Evolutionary conservation across 53 echinoderm and acorn worm species (phyloP), one percentile per base, ranked within the genome.

Genomic region (Pentamera pediparva): DNA sequence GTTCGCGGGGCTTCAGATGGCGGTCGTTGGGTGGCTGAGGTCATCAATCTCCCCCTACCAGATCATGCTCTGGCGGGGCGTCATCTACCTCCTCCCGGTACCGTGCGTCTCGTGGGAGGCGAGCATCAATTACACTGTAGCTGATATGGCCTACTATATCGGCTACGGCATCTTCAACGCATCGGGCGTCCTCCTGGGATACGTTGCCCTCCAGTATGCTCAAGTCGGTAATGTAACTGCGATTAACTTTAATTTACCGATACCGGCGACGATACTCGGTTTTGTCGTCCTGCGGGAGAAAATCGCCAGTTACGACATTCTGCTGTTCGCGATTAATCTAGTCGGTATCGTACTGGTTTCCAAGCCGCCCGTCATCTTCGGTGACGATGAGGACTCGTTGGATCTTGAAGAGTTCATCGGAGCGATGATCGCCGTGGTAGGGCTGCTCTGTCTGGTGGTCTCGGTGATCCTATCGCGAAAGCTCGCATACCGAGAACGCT

Each of bases 321-420:
- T 40, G 5, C 7, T 65, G 2, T 65, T 65, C 26, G 25, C 19
- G 3, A 3, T 65, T 24, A 65, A 65, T 36, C 15, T 40, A 0
- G 11, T 36, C 7, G 65, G 65, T 6, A 65, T 65, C 4, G 4
- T 65, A 10, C 39, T 65, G 6, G 65, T 65, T 5, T 21, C 65
- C 2, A 65, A 65, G 26, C 65, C 65, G 10, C 65, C 65, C 11
- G 37, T 65, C 22, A 17, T 65, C 7, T 65, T 65, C 4, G 36
- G 36, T 15, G 24, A 65, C 24, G 1, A 15, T 9, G 27, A 2
- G 0, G 26, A 65, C 2, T 55, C 55, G 2, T 0, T 39, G 26
- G 40, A 41, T 24, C 22, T 32, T 8, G 39, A 65, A 22, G 65
- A 65, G 21, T 65, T 65, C 27, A 39, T 11, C 13, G 65, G 65